These are phyloP conservation scores for Semnornis frantzii DNA, from an alignment of 2,113 vertebrate genomes.

Conservation along the genomic window DNA sequence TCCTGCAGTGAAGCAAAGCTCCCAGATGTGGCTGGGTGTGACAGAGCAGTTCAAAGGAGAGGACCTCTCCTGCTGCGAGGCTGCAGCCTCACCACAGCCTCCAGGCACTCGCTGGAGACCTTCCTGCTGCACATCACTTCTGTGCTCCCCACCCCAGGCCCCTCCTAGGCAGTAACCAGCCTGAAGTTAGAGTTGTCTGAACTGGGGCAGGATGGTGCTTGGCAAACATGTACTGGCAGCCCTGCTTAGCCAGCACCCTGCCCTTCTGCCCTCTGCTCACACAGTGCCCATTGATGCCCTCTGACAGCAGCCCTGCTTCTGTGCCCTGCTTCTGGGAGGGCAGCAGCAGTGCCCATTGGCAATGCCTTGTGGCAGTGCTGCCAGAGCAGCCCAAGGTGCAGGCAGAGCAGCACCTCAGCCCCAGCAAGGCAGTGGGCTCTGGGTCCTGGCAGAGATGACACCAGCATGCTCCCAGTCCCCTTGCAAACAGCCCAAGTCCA, in stretches of 20 bases:
- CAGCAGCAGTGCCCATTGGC: neutral
- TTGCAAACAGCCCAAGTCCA: neutral
- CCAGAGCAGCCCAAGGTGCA: neutral
- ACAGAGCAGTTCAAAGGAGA: neutral
- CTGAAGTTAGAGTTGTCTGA: neutral
- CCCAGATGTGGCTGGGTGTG: fast-evolving
- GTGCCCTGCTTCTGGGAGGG: neutral
- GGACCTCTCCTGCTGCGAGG: neutral
- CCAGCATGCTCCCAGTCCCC: neutral
- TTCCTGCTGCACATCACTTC: fast-evolving
- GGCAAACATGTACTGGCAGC: neutral
- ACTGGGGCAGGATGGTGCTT: neutral
- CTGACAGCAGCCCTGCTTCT: neutral
- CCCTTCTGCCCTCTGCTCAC: neutral
- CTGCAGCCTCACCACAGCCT: neutral
- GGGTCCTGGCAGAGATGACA: too few species aligned
- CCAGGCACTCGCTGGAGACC: neutral
- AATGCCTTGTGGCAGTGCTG: neutral
- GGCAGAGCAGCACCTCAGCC: neutral
- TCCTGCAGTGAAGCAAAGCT: neutral
- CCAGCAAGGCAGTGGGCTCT: too few species aligned
- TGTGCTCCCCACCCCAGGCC: too few species aligned
- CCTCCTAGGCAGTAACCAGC: fast-evolving
- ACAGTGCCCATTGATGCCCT: fast-evolving
- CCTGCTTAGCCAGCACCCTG: neutral